Evolutionary conservation across 2,113 vertebrate species (phyloP).

Genomic region (Odontophorus gujanensis): DNA sequence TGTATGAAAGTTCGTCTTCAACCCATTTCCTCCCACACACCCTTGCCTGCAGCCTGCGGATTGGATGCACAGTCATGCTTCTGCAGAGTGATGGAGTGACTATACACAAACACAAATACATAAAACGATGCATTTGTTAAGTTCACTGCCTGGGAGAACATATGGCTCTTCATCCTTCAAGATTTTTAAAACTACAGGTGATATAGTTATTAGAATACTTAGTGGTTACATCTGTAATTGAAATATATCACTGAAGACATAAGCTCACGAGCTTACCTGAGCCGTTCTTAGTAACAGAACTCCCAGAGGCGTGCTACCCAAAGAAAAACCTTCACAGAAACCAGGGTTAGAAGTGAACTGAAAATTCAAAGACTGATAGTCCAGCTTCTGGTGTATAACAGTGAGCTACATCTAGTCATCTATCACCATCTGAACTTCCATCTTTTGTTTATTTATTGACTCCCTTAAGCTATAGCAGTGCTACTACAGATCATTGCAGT

Average conservation of each 20-base stretch:
- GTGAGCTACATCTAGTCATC: neutral
- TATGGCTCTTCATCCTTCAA: neutral
- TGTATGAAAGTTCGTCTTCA: conserved; percentile 49
- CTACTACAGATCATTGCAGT: neutral
- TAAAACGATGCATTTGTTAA: conserved; percentile 12
- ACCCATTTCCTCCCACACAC: conserved; percentile 52
- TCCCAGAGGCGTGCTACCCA: neutral
- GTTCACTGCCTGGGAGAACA: conserved; percentile 18
- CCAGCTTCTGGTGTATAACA: neutral
- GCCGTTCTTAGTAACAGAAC: neutral
- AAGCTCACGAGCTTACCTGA: neutral
- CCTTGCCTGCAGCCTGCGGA: neutral
- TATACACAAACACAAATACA: neutral
- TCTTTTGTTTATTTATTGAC: neutral
- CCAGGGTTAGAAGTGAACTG: neutral
- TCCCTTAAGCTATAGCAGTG: neutral
- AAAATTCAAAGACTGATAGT: neutral
- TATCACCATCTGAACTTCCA: neutral
- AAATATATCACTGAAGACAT: neutral
- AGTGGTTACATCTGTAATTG: conserved; percentile 34
- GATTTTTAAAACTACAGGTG: conserved; percentile 25
- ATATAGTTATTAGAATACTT: conserved; percentile 22
- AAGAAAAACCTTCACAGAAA: neutral
- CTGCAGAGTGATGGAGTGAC: neutral
- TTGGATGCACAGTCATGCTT: neutral